Conservation (phyloP, 2,888 invertebrate genomes). For the Drosophila acutilabella region DNA sequence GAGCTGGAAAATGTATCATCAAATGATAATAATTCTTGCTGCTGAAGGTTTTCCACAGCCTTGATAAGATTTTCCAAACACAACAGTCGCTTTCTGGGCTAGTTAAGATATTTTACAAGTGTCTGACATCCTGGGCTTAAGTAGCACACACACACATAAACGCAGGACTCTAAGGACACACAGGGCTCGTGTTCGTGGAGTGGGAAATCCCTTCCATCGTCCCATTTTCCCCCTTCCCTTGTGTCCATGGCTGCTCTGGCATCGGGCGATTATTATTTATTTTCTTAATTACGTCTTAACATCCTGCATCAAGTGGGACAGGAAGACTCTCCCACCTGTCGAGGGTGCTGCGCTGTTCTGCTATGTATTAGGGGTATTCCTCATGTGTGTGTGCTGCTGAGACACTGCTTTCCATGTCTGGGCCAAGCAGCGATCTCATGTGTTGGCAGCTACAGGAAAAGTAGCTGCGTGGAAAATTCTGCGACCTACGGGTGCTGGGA, state of each 20-base stretch:
- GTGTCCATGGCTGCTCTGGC: conserved; percentile 42
- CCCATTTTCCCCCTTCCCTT: too few relatives aligned
- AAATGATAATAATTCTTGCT: conserved; percentile 73
- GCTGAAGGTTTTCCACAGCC: conserved; percentile 16
- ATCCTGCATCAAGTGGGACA: conserved; percentile 65
- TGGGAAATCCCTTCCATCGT: conserved; percentile 8
- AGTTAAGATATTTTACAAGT: conserved; percentile 73
- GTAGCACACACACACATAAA: conserved; percentile 35
- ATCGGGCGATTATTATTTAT: conserved; percentile 82
- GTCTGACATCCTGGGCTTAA: conserved; percentile 78
- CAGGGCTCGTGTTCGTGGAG: not conserved
- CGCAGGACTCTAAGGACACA: conserved; percentile 12
- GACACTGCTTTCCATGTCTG: conserved; percentile 29
- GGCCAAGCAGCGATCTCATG: conserved; percentile 50
- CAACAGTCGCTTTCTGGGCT: conserved; percentile 40
- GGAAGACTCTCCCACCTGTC: conserved; percentile 54
- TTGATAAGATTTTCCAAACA: conserved; percentile 49
- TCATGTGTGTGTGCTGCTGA: conserved; percentile 3
- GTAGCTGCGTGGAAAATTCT: conserved; percentile 69
- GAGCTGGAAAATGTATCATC: conserved; percentile 39
- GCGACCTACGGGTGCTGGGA: conserved; percentile 37
- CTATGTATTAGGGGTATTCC: not conserved
- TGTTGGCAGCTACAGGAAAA: conserved; percentile 58
- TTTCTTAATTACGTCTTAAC: conserved; percentile 82
- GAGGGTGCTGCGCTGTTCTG: conserved; percentile 8